Conservation (phyloP, 2,113 vertebrate genomes). For the Baryphthengus martii region DNA sequence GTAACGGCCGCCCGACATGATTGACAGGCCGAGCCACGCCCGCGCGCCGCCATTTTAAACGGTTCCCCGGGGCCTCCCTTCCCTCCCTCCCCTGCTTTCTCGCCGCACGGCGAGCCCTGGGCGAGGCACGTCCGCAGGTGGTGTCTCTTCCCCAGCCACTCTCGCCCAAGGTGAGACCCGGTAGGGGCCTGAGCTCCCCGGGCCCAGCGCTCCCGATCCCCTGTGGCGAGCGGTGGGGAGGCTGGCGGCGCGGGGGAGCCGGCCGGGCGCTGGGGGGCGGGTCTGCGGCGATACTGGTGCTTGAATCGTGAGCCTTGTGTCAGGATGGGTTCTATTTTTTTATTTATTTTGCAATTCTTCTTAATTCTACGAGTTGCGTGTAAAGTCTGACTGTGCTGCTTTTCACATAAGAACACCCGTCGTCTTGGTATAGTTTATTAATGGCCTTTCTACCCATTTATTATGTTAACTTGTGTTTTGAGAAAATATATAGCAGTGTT, state of each 20-base stretch:
- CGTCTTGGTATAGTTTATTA: not conserved
- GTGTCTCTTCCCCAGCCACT: not conserved
- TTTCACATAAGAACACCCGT: not conserved
- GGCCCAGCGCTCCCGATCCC: too few relatives aligned
- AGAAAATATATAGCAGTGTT: slow-evolving; percentile 33
- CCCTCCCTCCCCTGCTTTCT: too few relatives aligned
- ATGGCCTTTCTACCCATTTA: not conserved
- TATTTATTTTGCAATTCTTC: not conserved
- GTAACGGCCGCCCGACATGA: accelerated
- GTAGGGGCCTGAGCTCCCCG: accelerated
- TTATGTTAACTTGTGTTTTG: slow-evolving; percentile 51
- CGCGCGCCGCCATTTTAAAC: not conserved
- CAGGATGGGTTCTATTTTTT: not conserved
- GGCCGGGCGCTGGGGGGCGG: not conserved
- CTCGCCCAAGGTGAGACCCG: not conserved
- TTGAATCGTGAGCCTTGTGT: too few relatives aligned
- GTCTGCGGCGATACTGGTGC: not conserved
- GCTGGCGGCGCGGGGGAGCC: not conserved
- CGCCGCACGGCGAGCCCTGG: too few relatives aligned
- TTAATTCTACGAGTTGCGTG: not conserved
- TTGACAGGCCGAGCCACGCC: accelerated
- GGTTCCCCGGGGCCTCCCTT: too few relatives aligned
- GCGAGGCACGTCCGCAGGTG: not conserved
- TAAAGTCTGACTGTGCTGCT: not conserved
- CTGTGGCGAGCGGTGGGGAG: not conserved